Base-by-base conservation (phyloP, 2,888 invertebrate genomes). In the Clivina fossor region DNA sequence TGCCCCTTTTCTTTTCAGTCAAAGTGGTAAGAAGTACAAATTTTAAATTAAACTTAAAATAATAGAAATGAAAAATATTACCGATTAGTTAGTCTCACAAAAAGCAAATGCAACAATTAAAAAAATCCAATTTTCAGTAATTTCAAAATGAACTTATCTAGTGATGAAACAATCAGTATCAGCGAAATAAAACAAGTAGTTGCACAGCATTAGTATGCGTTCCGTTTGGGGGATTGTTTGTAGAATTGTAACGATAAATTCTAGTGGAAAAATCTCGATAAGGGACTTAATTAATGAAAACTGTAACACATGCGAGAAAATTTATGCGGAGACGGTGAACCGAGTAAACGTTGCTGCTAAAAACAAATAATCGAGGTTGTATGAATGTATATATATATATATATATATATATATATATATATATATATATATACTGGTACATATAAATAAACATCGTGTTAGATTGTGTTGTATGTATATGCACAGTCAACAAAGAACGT, bases 121-220 rank as follows among this genome's bases (percentile, higher is more conserved):
- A n/a, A n/a, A n/a, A n/a, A n/a, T n/a, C n/a, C n/a, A n/a, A n/a
- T n/a, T n/a, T n/a, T n/a, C n/a, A 40, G 40, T n/a, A 40, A 19
- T 40, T 19, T 19, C 11, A 33, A 49, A 51, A 53, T 44, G 44
- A 44, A 44, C 37, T 26, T 43, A 18, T 9, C 41, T 33, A 44
- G 53, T 53, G 53, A 53, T 37, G 53, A 53, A 53, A 53, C 44
- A 53, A 53, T 53, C 44, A 53, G n/a, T n/a, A n/a, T 35, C 22
- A 18, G 26, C 33, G 8, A 20, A 13, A 20, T 19, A 24, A 16
- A n/a, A n/a, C n/a, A n/a, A n/a, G n/a, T n/a, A n/a, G n/a, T n/a
- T n/a, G n/a, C n/a, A n/a, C n/a, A n/a, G n/a, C n/a, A n/a, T n/a
- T n/a, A n/a, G n/a, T n/a, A n/a, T n/a, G n/a, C n/a, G n/a, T n/a